Evolutionary conservation across 2,888 invertebrate species (phyloP).

Genomic region (Oegoconia quadripuncta): DNA sequence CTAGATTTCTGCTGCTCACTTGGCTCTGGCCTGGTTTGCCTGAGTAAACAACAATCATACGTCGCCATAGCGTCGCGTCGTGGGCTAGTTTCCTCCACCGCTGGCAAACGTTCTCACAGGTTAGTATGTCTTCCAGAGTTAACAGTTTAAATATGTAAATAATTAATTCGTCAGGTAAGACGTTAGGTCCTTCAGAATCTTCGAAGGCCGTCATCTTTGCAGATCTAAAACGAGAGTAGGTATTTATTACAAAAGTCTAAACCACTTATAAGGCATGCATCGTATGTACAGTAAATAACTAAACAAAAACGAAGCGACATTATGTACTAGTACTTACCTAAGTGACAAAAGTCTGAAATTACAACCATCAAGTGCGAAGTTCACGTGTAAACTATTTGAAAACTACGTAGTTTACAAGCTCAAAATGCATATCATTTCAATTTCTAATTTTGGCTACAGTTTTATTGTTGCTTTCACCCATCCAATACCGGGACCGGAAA

Average conservation of each 20-base stretch:
- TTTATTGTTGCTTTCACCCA: slow-evolving; percentile 16
- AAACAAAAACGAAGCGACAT: neutral
- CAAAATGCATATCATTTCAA: slow-evolving; percentile 43
- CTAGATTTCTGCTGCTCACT: slow-evolving; percentile 45
- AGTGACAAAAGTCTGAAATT: neutral
- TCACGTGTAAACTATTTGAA: neutral
- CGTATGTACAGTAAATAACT: neutral
- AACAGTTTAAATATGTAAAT: slow-evolving; percentile 57
- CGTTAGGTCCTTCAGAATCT: slow-evolving; percentile 30
- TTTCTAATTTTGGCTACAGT: slow-evolving; percentile 39
- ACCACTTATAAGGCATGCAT: too few relatives aligned
- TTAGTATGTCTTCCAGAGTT: slow-evolving; percentile 48
- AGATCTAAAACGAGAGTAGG: slow-evolving; percentile 10
- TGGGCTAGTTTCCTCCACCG: slow-evolving; percentile 55
- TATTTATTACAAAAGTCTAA: neutral
- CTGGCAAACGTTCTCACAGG: slow-evolving; percentile 54
- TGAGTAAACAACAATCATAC: slow-evolving; percentile 51
- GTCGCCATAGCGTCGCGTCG: slow-evolving; percentile 55
- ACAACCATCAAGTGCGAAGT: too few relatives aligned
- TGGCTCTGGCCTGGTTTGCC: slow-evolving; percentile 56
- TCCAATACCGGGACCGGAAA: neutral
- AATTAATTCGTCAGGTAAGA: slow-evolving; percentile 62
- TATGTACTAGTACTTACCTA: neutral
- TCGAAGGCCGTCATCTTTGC: slow-evolving; percentile 30
- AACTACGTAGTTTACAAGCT: slow-evolving; percentile 23